Conservation (phyloP, 2,113 vertebrate species). For the Carlito syrichta region DNA sequence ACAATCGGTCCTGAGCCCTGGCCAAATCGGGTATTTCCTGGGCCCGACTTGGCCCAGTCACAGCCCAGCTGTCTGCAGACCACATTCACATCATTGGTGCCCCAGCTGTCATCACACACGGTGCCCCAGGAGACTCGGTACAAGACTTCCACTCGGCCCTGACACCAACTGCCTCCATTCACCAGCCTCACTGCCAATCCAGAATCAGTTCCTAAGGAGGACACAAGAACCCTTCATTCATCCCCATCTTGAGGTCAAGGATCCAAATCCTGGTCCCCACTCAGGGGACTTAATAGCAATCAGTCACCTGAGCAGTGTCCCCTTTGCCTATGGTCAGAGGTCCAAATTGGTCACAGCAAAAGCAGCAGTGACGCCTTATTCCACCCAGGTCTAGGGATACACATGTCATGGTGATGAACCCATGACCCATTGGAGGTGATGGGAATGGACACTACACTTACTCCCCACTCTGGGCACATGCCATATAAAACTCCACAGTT, state of each 20-base stretch:
- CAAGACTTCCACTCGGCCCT: slow-evolving; percentile 43
- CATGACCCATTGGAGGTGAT: too few species aligned
- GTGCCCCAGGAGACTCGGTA: slow-evolving; percentile 61
- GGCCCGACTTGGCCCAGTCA: not conserved
- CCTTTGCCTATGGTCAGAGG: fast-evolving
- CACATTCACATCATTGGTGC: not conserved
- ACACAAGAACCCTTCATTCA: not conserved
- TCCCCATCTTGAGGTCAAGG: fast-evolving
- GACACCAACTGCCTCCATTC: not conserved
- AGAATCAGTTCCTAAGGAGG: fast-evolving
- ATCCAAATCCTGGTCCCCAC: not conserved
- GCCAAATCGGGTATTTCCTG: not conserved
- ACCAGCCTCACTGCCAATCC: not conserved
- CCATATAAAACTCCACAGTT: not conserved
- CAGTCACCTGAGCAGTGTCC: not conserved
- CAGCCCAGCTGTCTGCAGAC: slow-evolving; percentile 68
- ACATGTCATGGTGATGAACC: too few species aligned
- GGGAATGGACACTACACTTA: not conserved
- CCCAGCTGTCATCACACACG: slow-evolving; percentile 51
- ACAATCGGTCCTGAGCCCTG: slow-evolving; percentile 35
- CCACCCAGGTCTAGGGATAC: not conserved
- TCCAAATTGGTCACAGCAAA: too few species aligned
- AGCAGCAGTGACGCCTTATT: not conserved
- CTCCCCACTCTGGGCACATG: too few species aligned
- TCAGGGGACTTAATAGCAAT: not conserved